phyloP scores from a whole-genome alignment of 2,888 invertebrate genomes.

The Ophion costatus region DNA sequence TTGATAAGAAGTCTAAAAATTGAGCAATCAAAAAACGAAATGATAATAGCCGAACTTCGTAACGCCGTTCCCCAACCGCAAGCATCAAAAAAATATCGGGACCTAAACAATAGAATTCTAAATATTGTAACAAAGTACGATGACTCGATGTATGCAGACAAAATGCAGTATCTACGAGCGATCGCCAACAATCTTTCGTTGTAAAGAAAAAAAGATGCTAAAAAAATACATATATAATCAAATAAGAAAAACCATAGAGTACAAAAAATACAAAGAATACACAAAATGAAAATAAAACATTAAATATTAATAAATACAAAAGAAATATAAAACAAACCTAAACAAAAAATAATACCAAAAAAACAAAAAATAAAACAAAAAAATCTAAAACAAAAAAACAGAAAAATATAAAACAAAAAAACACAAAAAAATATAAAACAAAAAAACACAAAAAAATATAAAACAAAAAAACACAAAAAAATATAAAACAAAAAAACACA shows the following conservation, averaged over 20 bases:
- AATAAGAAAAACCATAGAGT: not conserved
- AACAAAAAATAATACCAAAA: no score
- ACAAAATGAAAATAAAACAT: not conserved
- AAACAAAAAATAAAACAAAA: no score
- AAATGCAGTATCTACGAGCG: conserved; percentile 7
- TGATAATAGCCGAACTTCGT: conserved; percentile 1
- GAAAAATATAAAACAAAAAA: no score
- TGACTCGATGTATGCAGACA: conserved; percentile 16
- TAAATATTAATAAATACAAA: no score
- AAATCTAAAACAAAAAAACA: no score
- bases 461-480: not conserved
- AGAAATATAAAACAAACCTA: no score
- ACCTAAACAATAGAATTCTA: conserved; percentile 10
- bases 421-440: no score
- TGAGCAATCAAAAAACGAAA: conserved; percentile 11
- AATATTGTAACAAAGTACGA: conserved; percentile 22
- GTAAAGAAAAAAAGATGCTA: conserved; percentile 9
- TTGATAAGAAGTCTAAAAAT: conserved; percentile 23
- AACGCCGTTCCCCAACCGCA: conserved; percentile 7
- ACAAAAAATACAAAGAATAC: not conserved
- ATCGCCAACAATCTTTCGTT: conserved; percentile 22
- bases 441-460: no score
- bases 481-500: not conserved
- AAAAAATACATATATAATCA: not conserved
- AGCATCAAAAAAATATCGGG: conserved; percentile 16